Conservation (phyloP, 2,888 invertebrate genomes). For the Asteroscopus sphinx region DNA sequence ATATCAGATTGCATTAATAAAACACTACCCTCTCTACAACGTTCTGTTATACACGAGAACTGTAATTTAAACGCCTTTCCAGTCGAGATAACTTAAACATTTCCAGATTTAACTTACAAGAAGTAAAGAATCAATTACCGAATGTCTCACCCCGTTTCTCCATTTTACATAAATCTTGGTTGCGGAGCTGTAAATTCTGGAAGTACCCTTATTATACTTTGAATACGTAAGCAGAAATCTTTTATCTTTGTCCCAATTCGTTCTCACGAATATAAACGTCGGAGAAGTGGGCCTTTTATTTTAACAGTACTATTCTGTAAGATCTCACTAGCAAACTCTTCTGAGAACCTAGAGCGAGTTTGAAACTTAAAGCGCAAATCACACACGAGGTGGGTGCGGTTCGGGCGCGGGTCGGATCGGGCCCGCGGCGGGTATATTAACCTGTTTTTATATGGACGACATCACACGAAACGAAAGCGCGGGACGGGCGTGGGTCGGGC, state of each 20-base stretch:
- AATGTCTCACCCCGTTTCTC: slow-evolving; percentile 63
- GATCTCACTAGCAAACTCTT: no score
- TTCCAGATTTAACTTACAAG: slow-evolving; percentile 19
- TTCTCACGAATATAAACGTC: slow-evolving; percentile 48
- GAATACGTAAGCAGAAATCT: slow-evolving; percentile 64
- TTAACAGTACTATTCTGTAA: no score
- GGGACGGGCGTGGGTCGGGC: no score
- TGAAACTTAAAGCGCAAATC: no score
- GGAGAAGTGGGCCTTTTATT: slow-evolving; percentile 20
- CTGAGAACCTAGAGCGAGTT: no score
- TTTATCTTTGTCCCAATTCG: slow-evolving; percentile 62
- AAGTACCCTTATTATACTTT: slow-evolving; percentile 61
- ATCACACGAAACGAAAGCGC: no score
- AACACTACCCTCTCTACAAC: background rate
- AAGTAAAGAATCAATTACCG: slow-evolving; percentile 70
- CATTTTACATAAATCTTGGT: slow-evolving; percentile 65
- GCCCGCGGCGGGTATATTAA: no score
- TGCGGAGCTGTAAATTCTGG: slow-evolving; percentile 66
- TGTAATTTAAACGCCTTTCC: background rate
- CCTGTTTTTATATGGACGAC: no score
- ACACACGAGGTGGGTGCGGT: no score
- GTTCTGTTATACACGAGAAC: background rate
- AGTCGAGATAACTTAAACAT: background rate
- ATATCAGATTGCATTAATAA: background rate
- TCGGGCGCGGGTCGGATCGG: no score